Conservation (phyloP, 2,888 invertebrate species). For the Aphrophora alni region DNA sequence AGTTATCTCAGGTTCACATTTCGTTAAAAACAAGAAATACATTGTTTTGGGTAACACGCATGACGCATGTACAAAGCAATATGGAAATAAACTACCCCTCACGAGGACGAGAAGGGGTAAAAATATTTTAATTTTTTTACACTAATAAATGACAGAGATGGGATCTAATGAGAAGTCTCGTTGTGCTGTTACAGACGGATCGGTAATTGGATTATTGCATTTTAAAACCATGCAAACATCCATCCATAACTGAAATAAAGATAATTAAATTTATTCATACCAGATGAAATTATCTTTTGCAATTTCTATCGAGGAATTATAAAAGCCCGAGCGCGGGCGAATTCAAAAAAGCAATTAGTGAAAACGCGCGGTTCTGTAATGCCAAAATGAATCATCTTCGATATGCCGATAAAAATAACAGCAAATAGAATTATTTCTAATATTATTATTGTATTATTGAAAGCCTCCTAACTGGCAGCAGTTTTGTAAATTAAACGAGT, state of each 20-base stretch:
- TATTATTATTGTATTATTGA: constrained; percentile 1
- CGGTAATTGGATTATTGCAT: constrained; percentile 41
- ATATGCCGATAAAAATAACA: neutral
- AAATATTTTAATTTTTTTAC: too few relatives aligned
- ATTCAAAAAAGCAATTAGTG: constrained; percentile 33
- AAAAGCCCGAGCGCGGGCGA: constrained; percentile 13
- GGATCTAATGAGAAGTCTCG: neutral
- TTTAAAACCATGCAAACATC: constrained; percentile 39
- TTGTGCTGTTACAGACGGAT: neutral
- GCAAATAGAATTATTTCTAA: neutral
- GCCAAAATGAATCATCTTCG: neutral
- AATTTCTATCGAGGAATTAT: constrained; percentile 24
- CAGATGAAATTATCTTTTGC: constrained; percentile 36
- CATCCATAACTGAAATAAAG: constrained; percentile 44
- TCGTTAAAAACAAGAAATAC: too few relatives aligned
- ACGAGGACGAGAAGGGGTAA: neutral
- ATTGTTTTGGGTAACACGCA: too few relatives aligned
- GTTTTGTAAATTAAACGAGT: neutral
- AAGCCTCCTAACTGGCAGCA: neutral
- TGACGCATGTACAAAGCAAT: neutral
- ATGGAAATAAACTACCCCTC: neutral
- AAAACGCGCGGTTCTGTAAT: neutral
- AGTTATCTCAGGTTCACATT: too few relatives aligned
- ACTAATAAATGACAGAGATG: neutral
- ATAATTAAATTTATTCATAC: constrained; percentile 43